Conservation (phyloP, 2,113 vertebrate genomes). For the Oryzias celebensis region DNA sequence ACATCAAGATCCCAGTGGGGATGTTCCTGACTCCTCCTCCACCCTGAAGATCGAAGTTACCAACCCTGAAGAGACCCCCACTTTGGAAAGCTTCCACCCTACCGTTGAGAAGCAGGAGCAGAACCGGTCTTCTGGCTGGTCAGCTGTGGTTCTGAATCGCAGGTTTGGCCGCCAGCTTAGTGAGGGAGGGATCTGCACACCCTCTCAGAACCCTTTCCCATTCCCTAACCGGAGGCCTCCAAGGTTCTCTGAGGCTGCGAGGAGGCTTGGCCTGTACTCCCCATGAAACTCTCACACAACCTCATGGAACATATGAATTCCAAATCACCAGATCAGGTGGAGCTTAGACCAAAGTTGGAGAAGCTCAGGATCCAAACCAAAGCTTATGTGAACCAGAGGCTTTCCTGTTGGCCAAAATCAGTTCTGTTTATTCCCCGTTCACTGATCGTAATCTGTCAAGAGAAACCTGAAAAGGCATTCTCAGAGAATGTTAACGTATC, state of each 20-base stretch:
- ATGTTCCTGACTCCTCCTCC: neutral
- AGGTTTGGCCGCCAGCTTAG: slow-evolving; percentile 54
- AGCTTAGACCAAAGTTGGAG: too few species aligned
- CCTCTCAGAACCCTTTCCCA: slow-evolving; percentile 71
- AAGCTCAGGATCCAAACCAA: too few species aligned
- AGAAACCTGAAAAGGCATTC: too few species aligned
- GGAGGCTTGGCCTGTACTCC: slow-evolving; percentile 73
- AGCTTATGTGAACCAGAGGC: too few species aligned
- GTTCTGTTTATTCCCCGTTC: too few species aligned
- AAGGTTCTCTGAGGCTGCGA: slow-evolving; percentile 81
- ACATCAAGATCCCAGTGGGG: neutral
- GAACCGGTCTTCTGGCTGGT: neutral
- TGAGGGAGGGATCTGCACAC: slow-evolving; percentile 19
- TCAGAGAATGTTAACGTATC: too few species aligned
- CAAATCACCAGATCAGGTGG: too few species aligned
- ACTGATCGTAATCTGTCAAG: too few species aligned
- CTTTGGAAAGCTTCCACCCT: neutral
- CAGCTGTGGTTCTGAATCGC: slow-evolving; percentile 25
- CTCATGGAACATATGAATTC: too few species aligned
- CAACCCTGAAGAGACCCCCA: neutral
- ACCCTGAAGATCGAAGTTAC: neutral
- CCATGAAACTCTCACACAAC: too few species aligned
- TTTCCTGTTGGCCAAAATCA: too few species aligned
- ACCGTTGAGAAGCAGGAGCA: neutral
- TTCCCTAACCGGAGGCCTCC: slow-evolving; percentile 79